A percentile compares a stretch with the other conserved stretches of the same genome.
Conservation (phyloP, 2,888 invertebrate genomes). For the Xiphydria camelus region DNA sequence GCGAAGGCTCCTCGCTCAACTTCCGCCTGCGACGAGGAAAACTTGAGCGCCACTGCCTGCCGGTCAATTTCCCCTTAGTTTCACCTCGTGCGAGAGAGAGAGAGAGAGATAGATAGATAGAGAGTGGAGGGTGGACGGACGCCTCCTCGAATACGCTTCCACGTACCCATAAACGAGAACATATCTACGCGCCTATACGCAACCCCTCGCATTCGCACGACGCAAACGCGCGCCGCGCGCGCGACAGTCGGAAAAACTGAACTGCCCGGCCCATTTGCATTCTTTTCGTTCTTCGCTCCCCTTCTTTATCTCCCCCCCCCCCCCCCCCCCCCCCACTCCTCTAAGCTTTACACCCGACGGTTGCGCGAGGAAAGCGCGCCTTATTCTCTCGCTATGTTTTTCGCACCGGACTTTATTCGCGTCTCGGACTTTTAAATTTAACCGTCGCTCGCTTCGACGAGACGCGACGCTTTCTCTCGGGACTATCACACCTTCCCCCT, state of each 20-base stretch:
- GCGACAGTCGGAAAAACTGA: constrained; percentile 32
- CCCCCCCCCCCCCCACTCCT: constrained; percentile 24
- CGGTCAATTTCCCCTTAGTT: constrained; percentile 55
- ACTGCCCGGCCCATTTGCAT: constrained; percentile 41
- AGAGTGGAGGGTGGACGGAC: constrained; percentile 39
- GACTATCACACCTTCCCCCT: too few relatives aligned
- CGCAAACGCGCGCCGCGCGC: not conserved
- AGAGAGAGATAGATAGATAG: too few relatives aligned
- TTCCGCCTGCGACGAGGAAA: too few relatives aligned
- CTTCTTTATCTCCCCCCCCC: constrained; percentile 26
- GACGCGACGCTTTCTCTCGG: too few relatives aligned
- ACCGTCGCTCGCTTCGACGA: too few relatives aligned
- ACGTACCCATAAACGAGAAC: constrained; percentile 33
- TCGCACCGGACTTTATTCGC: too few relatives aligned
- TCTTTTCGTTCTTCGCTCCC: constrained; percentile 35
- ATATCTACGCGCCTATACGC: constrained; percentile 3
- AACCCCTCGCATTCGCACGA: not conserved
- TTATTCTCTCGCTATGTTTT: too few relatives aligned
- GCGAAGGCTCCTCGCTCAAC: too few relatives aligned
- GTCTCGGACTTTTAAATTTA: too few relatives aligned
- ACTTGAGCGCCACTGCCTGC: constrained; percentile 50
- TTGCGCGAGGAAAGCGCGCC: too few relatives aligned
- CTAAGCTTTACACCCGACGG: too few relatives aligned
- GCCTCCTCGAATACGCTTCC: constrained; percentile 33
- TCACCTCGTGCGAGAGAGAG: constrained; percentile 29